Conservation (phyloP, 1,140 invertebrate genomes). For the Drosophila fuyamai region DNA sequence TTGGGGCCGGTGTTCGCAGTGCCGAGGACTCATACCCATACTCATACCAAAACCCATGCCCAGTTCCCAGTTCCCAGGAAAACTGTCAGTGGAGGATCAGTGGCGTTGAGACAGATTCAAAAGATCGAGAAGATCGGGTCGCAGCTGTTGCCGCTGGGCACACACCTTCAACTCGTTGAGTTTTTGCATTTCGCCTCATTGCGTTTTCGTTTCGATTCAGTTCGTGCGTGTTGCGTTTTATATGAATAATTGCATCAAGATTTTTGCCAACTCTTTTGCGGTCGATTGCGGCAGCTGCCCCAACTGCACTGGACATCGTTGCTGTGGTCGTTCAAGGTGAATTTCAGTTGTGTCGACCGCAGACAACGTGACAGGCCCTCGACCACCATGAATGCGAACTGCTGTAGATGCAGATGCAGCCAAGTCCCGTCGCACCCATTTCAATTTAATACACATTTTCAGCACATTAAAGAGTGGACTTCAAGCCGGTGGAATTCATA, state of each 20-base stretch:
- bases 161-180: constrained; percentile 63
- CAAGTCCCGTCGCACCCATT: constrained; percentile 45
- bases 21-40: neutral
- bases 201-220: constrained; percentile 12
- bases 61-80: constrained; percentile 38
- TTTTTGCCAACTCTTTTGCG: constrained; percentile 51
- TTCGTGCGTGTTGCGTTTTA: constrained; percentile 38
- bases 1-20: constrained; percentile 47
- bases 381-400: constrained; percentile 65
- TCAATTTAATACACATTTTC: constrained; percentile 76
- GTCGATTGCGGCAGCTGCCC: constrained; percentile 36
- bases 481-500: constrained; percentile 42
- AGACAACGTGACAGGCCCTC: constrained; percentile 68
- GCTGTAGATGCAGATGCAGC: neutral
- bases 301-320: constrained; percentile 34
- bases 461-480: constrained; percentile 51
- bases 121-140: constrained; percentile 35
- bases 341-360: constrained; percentile 67
- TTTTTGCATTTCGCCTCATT: constrained; percentile 30
- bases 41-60: neutral
- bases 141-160: constrained; percentile 67
- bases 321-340: constrained; percentile 66
- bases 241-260: constrained; percentile 82
- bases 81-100: constrained; percentile 68
- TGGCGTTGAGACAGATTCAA: constrained; percentile 34